Evolutionary conservation across 2,888 invertebrate genomes (phyloP), one percentile per base, ranked within the genome.

Genomic region (Drosophila anceps): DNA sequence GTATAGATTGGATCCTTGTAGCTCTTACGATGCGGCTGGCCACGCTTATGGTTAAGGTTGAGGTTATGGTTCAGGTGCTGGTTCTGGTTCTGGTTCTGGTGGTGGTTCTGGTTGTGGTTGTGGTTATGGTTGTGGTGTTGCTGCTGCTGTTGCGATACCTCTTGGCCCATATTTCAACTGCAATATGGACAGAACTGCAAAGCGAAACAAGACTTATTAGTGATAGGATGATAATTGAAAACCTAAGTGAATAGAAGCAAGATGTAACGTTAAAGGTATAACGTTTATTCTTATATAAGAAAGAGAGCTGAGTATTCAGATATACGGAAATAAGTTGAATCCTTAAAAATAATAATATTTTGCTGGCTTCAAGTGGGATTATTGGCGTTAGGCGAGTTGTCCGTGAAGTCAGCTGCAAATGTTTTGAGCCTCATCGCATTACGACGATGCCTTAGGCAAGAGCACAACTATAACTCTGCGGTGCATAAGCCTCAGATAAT

Each of bases 91-190:
- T 62, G 69, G 78, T 48, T 76, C 4, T 54, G 70, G 75, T 31
- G 73, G 4, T 90, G 90, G 74, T 29, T 73, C 6, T 90, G 90
- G 53, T 39, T 54, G 0, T 63, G 69, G 75, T 29, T 74, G n/a
- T 62, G 68, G 72, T 76, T 82, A 2, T 73, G 75, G 70, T 76
- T 81, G 48, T 84, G 87, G 74, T 71, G 78, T 78, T 90, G 90
- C 76, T 89, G 91, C 87, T 91, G 86, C 82, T 93, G 92, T 66
- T 93, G 91, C 72, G 93, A 93, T 92, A 93, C 92, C 92, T 93
- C 93, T 89, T 93, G 93, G 92, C 93, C 93, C 93, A 93, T 93
- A 92, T 92, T 93, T 92, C 70, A 84, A 82, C 84, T 73, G 79
- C 73, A 87, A 82, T 86, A 90, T 84, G 81, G 81, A 83, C 78